Evolutionary conservation across 2,113 vertebrate species (phyloP).

Genomic region (Odobenus rosmarus): DNA sequence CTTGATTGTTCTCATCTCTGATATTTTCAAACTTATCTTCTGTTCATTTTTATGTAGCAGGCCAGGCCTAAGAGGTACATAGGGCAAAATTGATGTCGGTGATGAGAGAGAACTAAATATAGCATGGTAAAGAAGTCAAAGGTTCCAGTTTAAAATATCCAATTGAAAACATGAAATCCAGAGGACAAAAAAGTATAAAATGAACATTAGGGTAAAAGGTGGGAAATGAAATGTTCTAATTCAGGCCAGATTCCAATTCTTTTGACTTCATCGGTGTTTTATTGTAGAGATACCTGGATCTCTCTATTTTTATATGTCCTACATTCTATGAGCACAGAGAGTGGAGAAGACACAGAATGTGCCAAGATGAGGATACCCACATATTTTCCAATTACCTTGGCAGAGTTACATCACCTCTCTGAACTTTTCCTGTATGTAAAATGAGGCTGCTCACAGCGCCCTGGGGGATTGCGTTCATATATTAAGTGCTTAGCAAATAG

Average conservation of each 20-base stretch:
- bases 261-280: constrained; percentile 34
- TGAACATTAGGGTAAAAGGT: background rate
- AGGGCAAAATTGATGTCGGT: background rate
- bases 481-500: background rate
- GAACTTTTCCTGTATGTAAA: background rate
- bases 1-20: background rate
- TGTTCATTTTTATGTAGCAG: constrained; percentile 33
- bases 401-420: background rate
- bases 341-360: background rate
- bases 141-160: background rate
- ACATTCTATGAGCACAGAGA: constrained; percentile 31
- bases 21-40: constrained; percentile 8
- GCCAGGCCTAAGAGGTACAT: background rate
- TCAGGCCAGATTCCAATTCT: background rate
- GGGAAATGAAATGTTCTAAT: constrained; percentile 32
- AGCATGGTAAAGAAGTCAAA: background rate
- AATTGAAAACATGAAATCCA: background rate
- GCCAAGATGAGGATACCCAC: background rate
- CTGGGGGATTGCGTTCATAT: background rate
- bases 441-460: background rate
- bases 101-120: background rate
- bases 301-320: constrained; percentile 62
- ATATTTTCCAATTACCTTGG: background rate
- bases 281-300: background rate
- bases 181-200: background rate